A percentile compares a stretch with the other conserved stretches of the same genome.
Evolutionary conservation across 92 coral and sea anemone species (phyloP).

Genomic region (Palythoa heliodiscus): DNA sequence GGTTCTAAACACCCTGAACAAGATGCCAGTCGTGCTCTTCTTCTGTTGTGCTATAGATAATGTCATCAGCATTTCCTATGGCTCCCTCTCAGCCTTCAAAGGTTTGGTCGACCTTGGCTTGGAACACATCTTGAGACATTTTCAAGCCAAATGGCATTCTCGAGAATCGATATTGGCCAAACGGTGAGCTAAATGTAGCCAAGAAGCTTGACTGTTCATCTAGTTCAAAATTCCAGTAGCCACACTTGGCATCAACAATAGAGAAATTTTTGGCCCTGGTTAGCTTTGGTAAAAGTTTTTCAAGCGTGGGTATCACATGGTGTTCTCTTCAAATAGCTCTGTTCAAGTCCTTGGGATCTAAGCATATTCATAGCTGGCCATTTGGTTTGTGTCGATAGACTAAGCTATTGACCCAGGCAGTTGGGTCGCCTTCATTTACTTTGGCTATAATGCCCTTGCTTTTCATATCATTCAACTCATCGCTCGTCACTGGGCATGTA

Average conservation of each 20-base stretch:
- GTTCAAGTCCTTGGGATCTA: constrained; percentile 1
- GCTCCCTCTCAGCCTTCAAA: no score
- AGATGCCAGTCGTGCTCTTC: constrained; percentile 46
- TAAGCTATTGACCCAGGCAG: constrained; percentile 1
- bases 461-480: background rate
- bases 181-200: no score
- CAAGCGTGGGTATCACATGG: background rate
- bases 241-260: no score
- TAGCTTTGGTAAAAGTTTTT: background rate
- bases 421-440: background rate
- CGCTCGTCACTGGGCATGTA: background rate
- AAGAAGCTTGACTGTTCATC: no score
- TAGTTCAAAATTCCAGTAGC: no score
- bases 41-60: constrained; percentile 20
- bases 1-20: no score
- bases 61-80: constrained; percentile 16
- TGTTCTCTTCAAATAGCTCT: background rate
- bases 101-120: no score
- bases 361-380: background rate
- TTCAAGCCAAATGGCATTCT: no score
- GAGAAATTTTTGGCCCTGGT: no score
- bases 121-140: no score
- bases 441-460: no score
- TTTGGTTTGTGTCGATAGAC: background rate
- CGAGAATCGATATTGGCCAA: no score